A percentile compares a stretch with the other conserved stretches of the same genome.
Evolutionary conservation across 2,888 invertebrate genomes (phyloP).

Genomic region (Drosophila sordidula): DNA sequence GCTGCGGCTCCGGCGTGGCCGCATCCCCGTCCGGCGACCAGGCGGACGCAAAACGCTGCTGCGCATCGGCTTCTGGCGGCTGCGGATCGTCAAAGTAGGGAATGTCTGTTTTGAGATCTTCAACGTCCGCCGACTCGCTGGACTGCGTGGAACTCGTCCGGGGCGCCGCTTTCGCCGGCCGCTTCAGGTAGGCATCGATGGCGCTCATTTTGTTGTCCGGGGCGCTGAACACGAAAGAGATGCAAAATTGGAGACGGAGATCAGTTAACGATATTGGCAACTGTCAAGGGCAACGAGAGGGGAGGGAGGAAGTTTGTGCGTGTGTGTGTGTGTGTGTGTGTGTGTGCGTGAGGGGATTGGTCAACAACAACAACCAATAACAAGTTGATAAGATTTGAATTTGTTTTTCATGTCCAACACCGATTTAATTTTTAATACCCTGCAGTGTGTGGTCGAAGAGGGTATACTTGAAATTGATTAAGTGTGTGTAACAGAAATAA

Average conservation of each 20-base stretch:
- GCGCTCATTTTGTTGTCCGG: slow-evolving; percentile 57
- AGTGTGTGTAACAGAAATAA: background rate
- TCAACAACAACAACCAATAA: background rate
- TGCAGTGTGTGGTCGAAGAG: background rate
- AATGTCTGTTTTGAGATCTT: slow-evolving; percentile 78
- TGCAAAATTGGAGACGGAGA: background rate
- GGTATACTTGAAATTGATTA: background rate
- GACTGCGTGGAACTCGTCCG: slow-evolving; percentile 28
- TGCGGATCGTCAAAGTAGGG: slow-evolving; percentile 67
- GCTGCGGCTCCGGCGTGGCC: slow-evolving; percentile 20
- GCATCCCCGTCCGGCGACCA: slow-evolving; percentile 40
- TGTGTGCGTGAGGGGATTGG: slow-evolving; percentile 3
- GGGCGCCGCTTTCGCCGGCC: slow-evolving; percentile 37
- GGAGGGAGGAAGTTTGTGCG: background rate
- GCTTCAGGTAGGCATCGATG: slow-evolving; percentile 55
- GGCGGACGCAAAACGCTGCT: slow-evolving; percentile 28
- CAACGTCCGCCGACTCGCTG: slow-evolving; percentile 45
- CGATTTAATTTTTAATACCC: slow-evolving; percentile 25
- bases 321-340: background rate
- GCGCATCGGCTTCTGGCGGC: slow-evolving; percentile 17
- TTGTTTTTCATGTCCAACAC: slow-evolving; percentile 19
- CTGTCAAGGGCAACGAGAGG: background rate
- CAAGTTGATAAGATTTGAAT: slow-evolving; percentile 28
- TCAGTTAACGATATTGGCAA: slow-evolving; percentile 3
- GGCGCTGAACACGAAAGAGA: slow-evolving; percentile 14